Evolutionary conservation across 2,113 vertebrate genomes (phyloP).

Genomic region (Cavia porcellus): DNA sequence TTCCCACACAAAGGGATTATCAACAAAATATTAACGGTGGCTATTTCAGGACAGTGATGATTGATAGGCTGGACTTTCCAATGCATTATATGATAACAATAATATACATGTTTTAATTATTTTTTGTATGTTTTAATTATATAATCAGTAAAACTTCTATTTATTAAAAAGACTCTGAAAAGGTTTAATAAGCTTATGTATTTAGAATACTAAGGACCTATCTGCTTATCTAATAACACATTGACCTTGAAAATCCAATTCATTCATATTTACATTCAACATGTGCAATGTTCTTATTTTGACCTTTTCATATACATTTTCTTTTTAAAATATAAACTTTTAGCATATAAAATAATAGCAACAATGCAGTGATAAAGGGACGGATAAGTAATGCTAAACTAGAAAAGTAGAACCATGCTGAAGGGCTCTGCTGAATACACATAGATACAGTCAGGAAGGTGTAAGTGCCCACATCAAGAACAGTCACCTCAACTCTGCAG

Average conservation of each 20-base stretch:
- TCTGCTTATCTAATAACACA: not conserved
- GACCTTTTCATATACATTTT: not conserved
- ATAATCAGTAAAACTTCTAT: not conserved
- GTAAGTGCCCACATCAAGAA: not conserved
- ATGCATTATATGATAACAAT: not conserved
- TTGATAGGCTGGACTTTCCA: not conserved
- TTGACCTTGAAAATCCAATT: not conserved
- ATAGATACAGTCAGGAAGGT: not conserved
- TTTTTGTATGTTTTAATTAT: not conserved
- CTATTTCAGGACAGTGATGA: not conserved
- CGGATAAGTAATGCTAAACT: not conserved
- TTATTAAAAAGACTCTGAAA: slow-evolving; percentile 36
- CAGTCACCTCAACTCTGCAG: not conserved
- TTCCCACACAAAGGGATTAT: not conserved
- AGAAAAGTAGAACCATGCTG: not conserved
- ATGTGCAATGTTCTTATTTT: not conserved
- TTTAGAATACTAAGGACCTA: slow-evolving; percentile 11
- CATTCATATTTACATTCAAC: not conserved
- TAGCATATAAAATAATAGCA: not conserved
- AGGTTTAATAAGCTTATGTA: not conserved
- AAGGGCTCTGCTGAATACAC: not conserved
- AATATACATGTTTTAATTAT: not conserved
- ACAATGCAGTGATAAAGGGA: slow-evolving; percentile 16
- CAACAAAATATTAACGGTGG: not conserved
- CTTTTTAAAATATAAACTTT: not conserved